These are phyloP conservation scores for Eurytoma adleriae DNA, from an alignment of 2,888 invertebrate species.

Conservation along the genomic window DNA sequence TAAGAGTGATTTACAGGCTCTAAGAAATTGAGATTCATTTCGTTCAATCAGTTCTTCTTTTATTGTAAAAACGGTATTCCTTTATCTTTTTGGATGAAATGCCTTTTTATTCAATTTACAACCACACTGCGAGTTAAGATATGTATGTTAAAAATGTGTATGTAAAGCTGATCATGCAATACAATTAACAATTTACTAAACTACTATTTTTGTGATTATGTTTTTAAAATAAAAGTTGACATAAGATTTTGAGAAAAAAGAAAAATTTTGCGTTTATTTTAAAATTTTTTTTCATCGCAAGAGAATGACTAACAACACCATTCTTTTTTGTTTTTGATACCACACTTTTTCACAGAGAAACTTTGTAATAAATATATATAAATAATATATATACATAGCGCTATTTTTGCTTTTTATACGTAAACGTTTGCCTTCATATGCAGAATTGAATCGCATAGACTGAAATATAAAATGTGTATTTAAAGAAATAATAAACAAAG, in stretches of 20 bases:
- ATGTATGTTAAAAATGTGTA: slow-evolving; percentile 42
- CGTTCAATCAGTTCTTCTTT: slow-evolving; percentile 44
- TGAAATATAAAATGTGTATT: background rate
- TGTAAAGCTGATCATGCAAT: slow-evolving; percentile 45
- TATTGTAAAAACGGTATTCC: slow-evolving; percentile 34
- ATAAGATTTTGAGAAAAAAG: slow-evolving; percentile 43
- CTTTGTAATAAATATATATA: too few relatives aligned
- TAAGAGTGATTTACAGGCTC: slow-evolving; percentile 41
- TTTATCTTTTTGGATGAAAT: slow-evolving; percentile 39
- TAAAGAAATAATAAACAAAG: slow-evolving; percentile 9
- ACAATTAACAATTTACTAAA: slow-evolving; percentile 46
- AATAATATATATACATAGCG: too few relatives aligned
- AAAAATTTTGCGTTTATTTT: background rate
- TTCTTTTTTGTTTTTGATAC: too few relatives aligned
- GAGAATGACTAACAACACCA: too few relatives aligned
- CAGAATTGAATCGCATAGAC: too few relatives aligned
- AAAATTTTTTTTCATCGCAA: background rate
- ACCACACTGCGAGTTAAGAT: slow-evolving; percentile 54
- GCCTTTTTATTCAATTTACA: slow-evolving; percentile 44
- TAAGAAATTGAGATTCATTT: slow-evolving; percentile 45
- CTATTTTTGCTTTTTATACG: too few relatives aligned
- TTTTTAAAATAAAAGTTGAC: slow-evolving; percentile 51
- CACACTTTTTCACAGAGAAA: too few relatives aligned
- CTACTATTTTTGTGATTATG: slow-evolving; percentile 56
- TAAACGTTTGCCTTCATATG: background rate